Conservation (phyloP, 2,888 invertebrate species). For the Sphecodes monilicornis region DNA sequence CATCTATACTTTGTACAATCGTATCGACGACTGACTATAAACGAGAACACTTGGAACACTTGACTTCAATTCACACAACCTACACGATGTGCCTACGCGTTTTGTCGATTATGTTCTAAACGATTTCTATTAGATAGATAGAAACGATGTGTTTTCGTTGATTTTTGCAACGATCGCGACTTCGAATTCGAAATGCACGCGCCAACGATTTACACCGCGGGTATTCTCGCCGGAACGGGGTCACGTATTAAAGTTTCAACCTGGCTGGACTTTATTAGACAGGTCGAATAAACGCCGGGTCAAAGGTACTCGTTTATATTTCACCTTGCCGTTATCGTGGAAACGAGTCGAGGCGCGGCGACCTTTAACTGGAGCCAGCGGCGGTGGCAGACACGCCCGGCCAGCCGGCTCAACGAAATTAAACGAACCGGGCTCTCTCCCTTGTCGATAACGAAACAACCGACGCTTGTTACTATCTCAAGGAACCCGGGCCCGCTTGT, state of each 20-base stretch:
- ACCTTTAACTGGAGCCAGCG: conserved; percentile 29
- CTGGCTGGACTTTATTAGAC: conserved; percentile 32
- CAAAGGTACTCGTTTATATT: conserved; percentile 36
- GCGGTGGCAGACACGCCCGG: conserved; percentile 32
- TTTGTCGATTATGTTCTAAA: too few species aligned
- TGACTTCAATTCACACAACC: too few species aligned
- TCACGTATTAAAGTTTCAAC: conserved; percentile 25
- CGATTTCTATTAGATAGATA: too few species aligned
- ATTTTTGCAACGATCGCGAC: not conserved
- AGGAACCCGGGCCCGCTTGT: not conserved
- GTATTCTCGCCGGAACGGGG: not conserved
- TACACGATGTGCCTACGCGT: too few species aligned
- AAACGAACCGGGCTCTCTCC: conserved; percentile 33
- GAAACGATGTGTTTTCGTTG: not conserved
- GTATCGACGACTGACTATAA: too few species aligned
- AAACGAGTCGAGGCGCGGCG: conserved; percentile 21
- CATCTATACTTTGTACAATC: too few species aligned
- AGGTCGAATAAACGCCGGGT: conserved; percentile 34
- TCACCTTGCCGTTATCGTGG: conserved; percentile 36
- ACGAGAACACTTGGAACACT: too few species aligned
- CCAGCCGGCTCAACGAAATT: conserved; percentile 53
- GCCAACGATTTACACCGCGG: not conserved
- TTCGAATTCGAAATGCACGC: not conserved
- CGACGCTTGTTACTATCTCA: conserved; percentile 39
- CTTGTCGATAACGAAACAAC: conserved; percentile 58